phyloP scores from a whole-genome alignment of 2,888 invertebrate genomes.

The Malachius bipustulatus region DNA sequence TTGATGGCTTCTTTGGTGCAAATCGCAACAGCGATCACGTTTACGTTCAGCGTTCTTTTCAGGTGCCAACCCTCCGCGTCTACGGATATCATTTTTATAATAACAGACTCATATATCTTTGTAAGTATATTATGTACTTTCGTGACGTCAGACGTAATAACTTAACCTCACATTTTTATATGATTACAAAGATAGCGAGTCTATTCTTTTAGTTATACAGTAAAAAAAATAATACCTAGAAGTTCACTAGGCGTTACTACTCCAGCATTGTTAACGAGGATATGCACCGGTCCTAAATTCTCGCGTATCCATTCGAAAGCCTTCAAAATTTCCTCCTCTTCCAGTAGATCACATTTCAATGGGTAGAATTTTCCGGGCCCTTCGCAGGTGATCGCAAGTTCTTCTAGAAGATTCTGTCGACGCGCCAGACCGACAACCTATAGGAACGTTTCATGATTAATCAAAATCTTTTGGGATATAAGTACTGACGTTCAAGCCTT shows the following conservation, averaged over 20 bases:
- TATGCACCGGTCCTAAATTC: constrained; percentile 5
- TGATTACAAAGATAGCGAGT: too few relatives aligned
- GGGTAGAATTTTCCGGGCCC: constrained; percentile 5
- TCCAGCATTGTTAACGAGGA: constrained; percentile 8
- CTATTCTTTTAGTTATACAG: too few relatives aligned
- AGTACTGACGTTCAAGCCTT: constrained; percentile 17
- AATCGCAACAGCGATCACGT: constrained; percentile 14
- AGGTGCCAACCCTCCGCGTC: too few relatives aligned
- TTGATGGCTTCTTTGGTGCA: constrained; percentile 15
- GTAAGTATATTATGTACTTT: too few relatives aligned
- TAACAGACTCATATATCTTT: too few relatives aligned
- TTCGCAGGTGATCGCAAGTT: background rate
- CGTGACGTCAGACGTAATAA: too few relatives aligned
- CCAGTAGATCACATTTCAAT: background rate
- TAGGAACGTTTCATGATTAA: too few relatives aligned
- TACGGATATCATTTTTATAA: too few relatives aligned
- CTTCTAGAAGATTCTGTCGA: background rate
- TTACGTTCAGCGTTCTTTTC: too few relatives aligned
- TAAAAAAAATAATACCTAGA: too few relatives aligned
- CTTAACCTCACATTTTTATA: too few relatives aligned
- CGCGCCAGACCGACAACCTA: constrained; percentile 6
- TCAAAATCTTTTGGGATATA: too few relatives aligned
- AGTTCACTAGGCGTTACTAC: background rate
- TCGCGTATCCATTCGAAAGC: constrained; percentile 6
- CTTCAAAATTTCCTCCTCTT: background rate